These are phyloP conservation scores for Lepus townsendii DNA, from an alignment of 2,797 vertebrate species.

Conservation along the genomic window DNA sequence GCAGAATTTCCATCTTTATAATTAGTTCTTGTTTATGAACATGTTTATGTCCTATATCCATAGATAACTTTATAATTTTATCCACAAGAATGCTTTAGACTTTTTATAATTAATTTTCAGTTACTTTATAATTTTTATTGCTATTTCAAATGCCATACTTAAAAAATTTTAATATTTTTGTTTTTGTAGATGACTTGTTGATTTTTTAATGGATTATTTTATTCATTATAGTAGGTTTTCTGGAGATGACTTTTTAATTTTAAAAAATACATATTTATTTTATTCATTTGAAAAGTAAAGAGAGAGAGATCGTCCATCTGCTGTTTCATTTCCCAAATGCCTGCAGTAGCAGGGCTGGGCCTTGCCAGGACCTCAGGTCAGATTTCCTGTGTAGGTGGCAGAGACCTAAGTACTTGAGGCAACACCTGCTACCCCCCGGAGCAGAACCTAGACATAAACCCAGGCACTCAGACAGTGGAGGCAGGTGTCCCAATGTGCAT, in stretches of 20 bases:
- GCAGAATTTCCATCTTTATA: background rate
- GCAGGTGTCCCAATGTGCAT: too few species aligned
- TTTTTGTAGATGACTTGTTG: background rate
- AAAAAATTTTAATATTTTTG: background rate
- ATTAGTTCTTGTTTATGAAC: background rate
- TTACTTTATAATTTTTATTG: background rate
- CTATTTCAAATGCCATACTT: background rate
- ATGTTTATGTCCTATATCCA: background rate
- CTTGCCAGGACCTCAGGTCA: too few species aligned
- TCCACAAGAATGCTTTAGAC: background rate
- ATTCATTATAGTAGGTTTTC: background rate
- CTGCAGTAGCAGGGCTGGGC: too few species aligned
- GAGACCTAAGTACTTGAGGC: too few species aligned
- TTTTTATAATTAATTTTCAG: slow-evolving; percentile 42
- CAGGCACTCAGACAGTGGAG: too few species aligned
- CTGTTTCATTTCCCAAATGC: too few species aligned
- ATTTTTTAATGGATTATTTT: slow-evolving; percentile 13
- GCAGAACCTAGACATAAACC: too few species aligned
- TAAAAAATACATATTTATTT: too few species aligned
- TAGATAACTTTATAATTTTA: background rate
- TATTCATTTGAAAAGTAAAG: too few species aligned
- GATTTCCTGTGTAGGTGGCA: too few species aligned
- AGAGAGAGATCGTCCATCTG: too few species aligned
- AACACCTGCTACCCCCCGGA: too few species aligned
- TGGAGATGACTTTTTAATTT: background rate